Conservation (phyloP, 2,113 vertebrate species). For the Melospiza melodia region DNA sequence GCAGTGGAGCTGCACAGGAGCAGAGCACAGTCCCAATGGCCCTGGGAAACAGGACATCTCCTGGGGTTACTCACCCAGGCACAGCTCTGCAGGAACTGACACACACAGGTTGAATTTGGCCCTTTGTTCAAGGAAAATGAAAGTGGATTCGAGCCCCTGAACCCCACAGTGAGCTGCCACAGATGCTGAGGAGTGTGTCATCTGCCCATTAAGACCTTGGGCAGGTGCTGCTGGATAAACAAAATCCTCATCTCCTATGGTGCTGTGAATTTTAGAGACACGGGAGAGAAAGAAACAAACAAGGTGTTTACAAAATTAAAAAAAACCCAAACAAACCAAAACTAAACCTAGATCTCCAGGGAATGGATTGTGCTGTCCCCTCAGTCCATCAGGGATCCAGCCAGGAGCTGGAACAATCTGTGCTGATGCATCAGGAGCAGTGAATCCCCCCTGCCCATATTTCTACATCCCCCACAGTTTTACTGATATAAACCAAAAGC, state of each 20-base stretch:
- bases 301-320: not conserved
- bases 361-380: not conserved
- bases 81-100: not conserved
- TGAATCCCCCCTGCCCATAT: not conserved
- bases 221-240: not conserved
- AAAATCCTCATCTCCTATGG: not conserved
- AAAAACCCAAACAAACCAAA: not conserved
- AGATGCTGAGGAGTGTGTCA: not conserved
- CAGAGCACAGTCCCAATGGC: not conserved
- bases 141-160: not conserved
- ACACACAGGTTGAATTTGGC: not conserved
- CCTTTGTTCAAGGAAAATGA: not conserved
- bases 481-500: not conserved
- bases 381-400: not conserved
- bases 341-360: not conserved
- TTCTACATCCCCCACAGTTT: not conserved
- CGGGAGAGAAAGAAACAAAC: not conserved
- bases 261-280: not conserved
- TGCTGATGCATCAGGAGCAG: not conserved
- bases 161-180: not conserved
- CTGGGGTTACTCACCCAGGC: not conserved
- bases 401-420: not conserved
- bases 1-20: not conserved
- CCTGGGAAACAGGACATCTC: not conserved
- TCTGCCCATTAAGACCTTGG: not conserved